Evolutionary conservation across 2,113 vertebrate genomes (phyloP).

Genomic region (Pontoporia blainvillei): DNA sequence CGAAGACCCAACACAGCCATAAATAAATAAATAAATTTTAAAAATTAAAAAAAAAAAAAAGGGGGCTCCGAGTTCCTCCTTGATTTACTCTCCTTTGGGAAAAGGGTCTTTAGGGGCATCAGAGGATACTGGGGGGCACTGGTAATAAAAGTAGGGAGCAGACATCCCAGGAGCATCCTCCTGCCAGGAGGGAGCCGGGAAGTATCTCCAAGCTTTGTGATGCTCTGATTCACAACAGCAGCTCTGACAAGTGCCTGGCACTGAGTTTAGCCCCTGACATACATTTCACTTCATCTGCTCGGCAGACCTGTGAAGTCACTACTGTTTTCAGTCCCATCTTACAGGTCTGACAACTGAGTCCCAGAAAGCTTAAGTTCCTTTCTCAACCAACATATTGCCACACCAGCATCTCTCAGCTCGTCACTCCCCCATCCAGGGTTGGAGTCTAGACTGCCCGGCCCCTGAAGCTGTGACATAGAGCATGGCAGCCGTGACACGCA

Average conservation of each 20-base stretch:
- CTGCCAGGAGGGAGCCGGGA: not conserved
- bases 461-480: not conserved
- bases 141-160: not conserved
- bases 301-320: not conserved
- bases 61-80: not conserved
- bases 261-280: not conserved
- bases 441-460: not conserved
- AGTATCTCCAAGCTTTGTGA: not conserved
- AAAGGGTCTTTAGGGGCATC: not conserved
- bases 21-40: too few relatives aligned
- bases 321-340: not conserved
- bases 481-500: accelerated
- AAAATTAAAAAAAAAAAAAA: not conserved
- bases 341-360: not conserved
- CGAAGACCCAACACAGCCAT: too few relatives aligned
- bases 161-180: not conserved
- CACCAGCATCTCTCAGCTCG: accelerated
- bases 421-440: not conserved
- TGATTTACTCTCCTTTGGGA: not conserved
- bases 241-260: accelerated
- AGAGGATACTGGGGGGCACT: not conserved
- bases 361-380: not conserved
- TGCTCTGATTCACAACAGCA: too few relatives aligned
- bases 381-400: not conserved
- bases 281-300: not conserved